Conservation (phyloP, 2,113 vertebrate genomes). For the Sylvilagus bachmani region DNA sequence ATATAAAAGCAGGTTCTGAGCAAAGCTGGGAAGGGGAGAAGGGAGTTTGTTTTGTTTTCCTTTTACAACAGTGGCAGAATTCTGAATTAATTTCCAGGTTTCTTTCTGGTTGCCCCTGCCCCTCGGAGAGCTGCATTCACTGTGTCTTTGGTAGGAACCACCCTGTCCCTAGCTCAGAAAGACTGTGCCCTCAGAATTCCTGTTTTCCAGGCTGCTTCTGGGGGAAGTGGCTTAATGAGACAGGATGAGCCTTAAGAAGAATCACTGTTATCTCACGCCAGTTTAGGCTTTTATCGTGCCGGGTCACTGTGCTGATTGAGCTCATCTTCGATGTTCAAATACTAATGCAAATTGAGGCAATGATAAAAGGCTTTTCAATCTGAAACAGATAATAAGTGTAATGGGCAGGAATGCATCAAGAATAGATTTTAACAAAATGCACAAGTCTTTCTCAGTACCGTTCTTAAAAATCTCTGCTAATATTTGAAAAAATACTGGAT, state of each 20-base stretch:
- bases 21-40: background rate
- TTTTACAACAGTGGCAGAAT: background rate
- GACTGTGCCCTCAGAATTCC: background rate
- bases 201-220: background rate
- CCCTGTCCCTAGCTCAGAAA: background rate
- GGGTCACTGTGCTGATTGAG: background rate
- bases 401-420: background rate
- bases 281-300: background rate
- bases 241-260: background rate
- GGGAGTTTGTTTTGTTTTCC: background rate
- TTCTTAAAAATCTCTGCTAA: slow-evolving; percentile 35
- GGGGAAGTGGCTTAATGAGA: background rate
- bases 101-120: background rate
- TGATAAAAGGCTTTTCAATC: background rate
- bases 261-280: background rate
- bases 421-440: background rate
- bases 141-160: background rate
- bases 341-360: background rate
- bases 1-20: background rate
- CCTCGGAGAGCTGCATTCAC: background rate
- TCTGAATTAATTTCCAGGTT: background rate
- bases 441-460: background rate
- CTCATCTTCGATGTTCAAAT: slow-evolving; percentile 34
- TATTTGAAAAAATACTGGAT: background rate
- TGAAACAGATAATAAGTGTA: background rate